A percentile compares a stretch with the other conserved stretches of the same genome.
Evolutionary conservation across 2,888 invertebrate species (phyloP).

Genomic region (Achlya flavicornis): DNA sequence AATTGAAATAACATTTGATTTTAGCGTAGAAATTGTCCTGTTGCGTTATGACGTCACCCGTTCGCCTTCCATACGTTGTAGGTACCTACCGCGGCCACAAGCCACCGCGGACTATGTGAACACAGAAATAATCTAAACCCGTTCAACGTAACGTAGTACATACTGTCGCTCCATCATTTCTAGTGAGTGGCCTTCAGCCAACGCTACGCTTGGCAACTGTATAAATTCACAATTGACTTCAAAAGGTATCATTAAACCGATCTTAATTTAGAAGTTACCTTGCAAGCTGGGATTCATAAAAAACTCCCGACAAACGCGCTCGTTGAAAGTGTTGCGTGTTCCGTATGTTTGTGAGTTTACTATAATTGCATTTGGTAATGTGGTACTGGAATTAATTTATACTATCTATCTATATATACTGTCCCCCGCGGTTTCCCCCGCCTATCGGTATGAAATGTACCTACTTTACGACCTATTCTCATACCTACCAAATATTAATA

Average conservation of each 20-base stretch:
- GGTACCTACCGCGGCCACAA: not conserved
- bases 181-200: conserved; percentile 37
- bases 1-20: not conserved
- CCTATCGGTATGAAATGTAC: too few species aligned
- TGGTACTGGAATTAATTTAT: too few species aligned
- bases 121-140: conserved; percentile 8
- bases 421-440: too few species aligned
- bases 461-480: too few species aligned
- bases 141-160: not conserved
- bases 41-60: not conserved
- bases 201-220: conserved; percentile 46
- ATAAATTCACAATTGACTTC: conserved; percentile 52
- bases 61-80: conserved; percentile 1
- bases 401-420: too few species aligned
- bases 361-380: not conserved
- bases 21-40: not conserved
- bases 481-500: too few species aligned
- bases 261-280: conserved; percentile 62
- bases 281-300: conserved; percentile 46
- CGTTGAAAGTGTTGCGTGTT: conserved; percentile 40
- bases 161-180: conserved; percentile 10
- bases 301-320: conserved; percentile 44
- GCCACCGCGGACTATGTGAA: not conserved
- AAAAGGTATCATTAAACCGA: conserved; percentile 59
- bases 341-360: conserved; percentile 24